phyloP scores from a whole-genome alignment of 2,113 vertebrate species.

The Calypte anna region DNA sequence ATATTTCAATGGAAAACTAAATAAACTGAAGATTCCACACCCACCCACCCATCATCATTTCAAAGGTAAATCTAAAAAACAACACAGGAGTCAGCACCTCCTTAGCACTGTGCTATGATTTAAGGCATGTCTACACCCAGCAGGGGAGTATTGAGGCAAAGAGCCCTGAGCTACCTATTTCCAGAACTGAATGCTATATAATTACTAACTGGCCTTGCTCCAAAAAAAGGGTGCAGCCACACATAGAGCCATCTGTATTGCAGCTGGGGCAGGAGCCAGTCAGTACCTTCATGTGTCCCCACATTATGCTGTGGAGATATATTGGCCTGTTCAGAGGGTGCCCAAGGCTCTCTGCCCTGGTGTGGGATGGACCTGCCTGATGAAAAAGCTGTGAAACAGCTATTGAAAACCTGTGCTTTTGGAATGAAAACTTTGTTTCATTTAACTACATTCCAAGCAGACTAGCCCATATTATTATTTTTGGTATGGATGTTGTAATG shows the following conservation, averaged over 20 bases:
- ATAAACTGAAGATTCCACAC: neutral
- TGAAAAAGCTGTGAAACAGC: neutral
- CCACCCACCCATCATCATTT: neutral
- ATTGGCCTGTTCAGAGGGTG: neutral
- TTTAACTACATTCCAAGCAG: conserved; percentile 17
- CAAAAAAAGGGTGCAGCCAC: neutral
- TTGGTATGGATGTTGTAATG: neutral
- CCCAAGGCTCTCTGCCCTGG: neutral
- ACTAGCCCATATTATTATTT: neutral
- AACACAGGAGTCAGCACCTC: neutral
- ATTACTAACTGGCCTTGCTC: neutral
- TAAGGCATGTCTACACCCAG: neutral
- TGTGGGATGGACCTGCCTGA: neutral
- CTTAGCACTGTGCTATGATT: neutral
- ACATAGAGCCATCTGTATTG: neutral
- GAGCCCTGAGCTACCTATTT: conserved; percentile 14
- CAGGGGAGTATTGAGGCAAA: neutral
- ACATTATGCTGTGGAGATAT: fast-evolving
- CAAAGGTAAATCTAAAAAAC: neutral
- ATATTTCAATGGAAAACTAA: conserved; percentile 3
- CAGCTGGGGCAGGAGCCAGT: neutral
- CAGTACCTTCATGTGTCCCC: neutral
- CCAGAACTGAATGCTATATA: neutral
- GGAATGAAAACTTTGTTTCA: neutral
- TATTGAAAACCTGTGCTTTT: neutral